phyloP scores from a whole-genome alignment of 2,797 vertebrate genomes.

The Mallotus villosus region DNA sequence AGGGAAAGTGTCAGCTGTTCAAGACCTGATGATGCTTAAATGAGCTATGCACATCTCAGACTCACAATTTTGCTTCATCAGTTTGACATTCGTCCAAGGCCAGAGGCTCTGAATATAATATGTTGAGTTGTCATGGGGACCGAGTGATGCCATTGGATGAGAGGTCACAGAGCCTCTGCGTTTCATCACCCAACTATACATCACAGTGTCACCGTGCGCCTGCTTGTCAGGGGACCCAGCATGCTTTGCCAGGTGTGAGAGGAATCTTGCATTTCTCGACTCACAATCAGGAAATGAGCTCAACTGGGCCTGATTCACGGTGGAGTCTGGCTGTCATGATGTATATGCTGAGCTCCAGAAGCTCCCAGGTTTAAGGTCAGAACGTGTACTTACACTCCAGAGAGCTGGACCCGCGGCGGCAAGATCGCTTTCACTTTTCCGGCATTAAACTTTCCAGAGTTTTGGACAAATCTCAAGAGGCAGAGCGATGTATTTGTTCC shows the following conservation, averaged over 20 bases:
- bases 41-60: slow-evolving; percentile 43
- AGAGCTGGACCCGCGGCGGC: slow-evolving; percentile 52
- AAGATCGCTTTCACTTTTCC: slow-evolving; percentile 50
- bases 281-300: slow-evolving; percentile 69
- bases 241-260: too few species aligned
- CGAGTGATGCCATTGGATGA: slow-evolving; percentile 39
- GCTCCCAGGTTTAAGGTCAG: slow-evolving; percentile 56
- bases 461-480: slow-evolving; percentile 62
- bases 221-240: slow-evolving; percentile 39
- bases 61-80: slow-evolving; percentile 54
- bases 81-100: slow-evolving; percentile 61
- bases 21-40: slow-evolving; percentile 51
- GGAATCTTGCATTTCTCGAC: slow-evolving; percentile 42
- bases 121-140: slow-evolving; percentile 57
- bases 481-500: slow-evolving; percentile 65
- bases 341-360: slow-evolving; percentile 53
- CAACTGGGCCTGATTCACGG: slow-evolving; percentile 65
- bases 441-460: slow-evolving; percentile 55
- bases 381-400: slow-evolving; percentile 50
- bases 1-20: slow-evolving; percentile 54
- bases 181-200: slow-evolving; percentile 74
- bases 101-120: slow-evolving; percentile 59
- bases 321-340: slow-evolving; percentile 58
- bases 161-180: slow-evolving; percentile 63
- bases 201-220: slow-evolving; percentile 62